phyloP scores from a whole-genome alignment of 2,113 vertebrate species.

The Turnix velox region DNA sequence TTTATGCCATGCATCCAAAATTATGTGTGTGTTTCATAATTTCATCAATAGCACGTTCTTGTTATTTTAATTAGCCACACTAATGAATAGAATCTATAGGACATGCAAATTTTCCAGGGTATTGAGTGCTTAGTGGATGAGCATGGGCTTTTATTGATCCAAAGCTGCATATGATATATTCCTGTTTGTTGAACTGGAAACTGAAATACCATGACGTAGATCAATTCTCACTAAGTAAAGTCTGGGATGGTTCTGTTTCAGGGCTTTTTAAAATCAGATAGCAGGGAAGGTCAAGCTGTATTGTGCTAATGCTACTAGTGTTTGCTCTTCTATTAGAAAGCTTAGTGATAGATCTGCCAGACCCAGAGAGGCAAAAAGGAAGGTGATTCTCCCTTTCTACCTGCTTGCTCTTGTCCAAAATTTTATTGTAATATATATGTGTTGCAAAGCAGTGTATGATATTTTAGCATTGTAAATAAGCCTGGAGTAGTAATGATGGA shows the following conservation, averaged over 20 bases:
- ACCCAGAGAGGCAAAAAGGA: neutral
- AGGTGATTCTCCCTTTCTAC: neutral
- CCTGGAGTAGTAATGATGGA: neutral
- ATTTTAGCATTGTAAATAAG: neutral
- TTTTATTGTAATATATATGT: neutral
- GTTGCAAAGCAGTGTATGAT: neutral
- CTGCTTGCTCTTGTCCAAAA: neutral
- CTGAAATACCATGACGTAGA: constrained; percentile 27
- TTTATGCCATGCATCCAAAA: neutral
- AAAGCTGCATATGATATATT: constrained; percentile 35
- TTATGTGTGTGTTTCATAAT: constrained; percentile 34
- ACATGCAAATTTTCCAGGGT: constrained; percentile 26
- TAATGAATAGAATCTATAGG: constrained; percentile 14
- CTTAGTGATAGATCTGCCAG: neutral
- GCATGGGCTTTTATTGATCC: constrained; percentile 49
- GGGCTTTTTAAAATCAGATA: constrained; percentile 60
- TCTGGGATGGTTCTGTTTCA: constrained; percentile 39
- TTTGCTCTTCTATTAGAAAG: constrained; percentile 32
- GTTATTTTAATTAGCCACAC: constrained; percentile 52
- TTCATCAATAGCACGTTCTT: constrained; percentile 9
- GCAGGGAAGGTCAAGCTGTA: constrained; percentile 66
- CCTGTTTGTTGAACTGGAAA: constrained; percentile 55
- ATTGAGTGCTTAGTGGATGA: neutral
- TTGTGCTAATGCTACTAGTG: constrained; percentile 13
- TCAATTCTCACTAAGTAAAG: constrained; percentile 65